Percentiles rank a stretch among this genome's conserved stretches.
phyloP scores from a whole-genome alignment of 92 coral and sea anemone species.

The Palythoa heliodiscus region DNA sequence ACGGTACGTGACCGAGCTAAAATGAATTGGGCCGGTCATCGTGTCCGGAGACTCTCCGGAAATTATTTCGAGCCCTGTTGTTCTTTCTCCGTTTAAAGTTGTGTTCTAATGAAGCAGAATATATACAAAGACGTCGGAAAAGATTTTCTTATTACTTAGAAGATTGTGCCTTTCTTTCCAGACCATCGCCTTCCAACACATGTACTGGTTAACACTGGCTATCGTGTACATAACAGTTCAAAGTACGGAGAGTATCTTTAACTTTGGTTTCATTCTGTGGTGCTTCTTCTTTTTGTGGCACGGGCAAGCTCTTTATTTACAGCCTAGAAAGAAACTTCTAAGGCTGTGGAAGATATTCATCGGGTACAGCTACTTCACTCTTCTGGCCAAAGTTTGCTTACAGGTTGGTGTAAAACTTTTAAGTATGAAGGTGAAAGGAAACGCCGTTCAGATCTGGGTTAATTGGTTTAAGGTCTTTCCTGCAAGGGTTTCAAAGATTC shows the following conservation, averaged over 20 bases:
- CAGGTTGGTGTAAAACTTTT: conserved; percentile 67
- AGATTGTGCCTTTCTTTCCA: conserved; percentile 21
- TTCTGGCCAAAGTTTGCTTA: conserved; percentile 91
- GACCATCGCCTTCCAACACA: conserved; percentile 90
- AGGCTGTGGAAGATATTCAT: conserved; percentile 91
- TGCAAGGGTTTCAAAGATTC: too few species aligned
- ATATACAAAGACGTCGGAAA: neutral
- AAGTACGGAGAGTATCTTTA: conserved; percentile 96
- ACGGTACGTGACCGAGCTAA: too few species aligned
- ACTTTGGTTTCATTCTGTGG: conserved; percentile 95
- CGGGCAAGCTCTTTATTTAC: conserved; percentile 94
- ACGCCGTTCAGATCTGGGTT: too few species aligned
- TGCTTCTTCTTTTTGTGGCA: conserved; percentile 99
- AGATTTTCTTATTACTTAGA: neutral
- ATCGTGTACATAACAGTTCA: conserved; percentile 98
- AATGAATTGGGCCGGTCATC: too few species aligned
- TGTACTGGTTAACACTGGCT: conserved; percentile 97
- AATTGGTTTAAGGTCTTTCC: too few species aligned
- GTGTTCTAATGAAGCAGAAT: too few species aligned
- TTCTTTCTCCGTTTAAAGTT: too few species aligned
- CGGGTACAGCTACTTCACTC: conserved; percentile 92
- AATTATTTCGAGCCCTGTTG: too few species aligned
- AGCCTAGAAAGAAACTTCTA: conserved; percentile 80
- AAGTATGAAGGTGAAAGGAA: too few species aligned
- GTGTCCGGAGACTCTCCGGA: too few species aligned